Percentiles rank a stretch among this genome's conserved stretches.
phyloP scores from a whole-genome alignment of 2,113 vertebrate genomes.

The Dipodomys ordii region DNA sequence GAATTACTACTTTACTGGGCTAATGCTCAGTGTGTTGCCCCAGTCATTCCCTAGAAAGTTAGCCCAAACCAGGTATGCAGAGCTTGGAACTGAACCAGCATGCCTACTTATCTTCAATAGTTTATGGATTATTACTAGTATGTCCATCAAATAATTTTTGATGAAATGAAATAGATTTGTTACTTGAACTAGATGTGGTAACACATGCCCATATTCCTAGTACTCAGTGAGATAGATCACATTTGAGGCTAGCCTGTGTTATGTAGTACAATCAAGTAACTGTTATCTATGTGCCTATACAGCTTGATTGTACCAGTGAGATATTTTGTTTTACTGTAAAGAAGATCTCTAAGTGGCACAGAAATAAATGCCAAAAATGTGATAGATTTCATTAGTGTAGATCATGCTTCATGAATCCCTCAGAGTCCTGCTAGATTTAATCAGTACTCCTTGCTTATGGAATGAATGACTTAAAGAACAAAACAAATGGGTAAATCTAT shows the following conservation, averaged over 20 bases:
- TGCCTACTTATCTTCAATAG: not conserved
- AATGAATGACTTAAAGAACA: not conserved
- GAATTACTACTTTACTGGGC: not conserved
- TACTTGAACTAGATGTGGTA: not conserved
- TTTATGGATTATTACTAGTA: not conserved
- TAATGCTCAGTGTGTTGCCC: not conserved
- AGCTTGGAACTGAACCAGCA: not conserved
- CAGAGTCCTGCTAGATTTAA: not conserved
- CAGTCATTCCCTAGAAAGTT: not conserved
- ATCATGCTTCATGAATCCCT: not conserved
- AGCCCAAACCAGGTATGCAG: not conserved
- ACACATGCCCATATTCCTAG: not conserved
- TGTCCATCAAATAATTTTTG: not conserved
- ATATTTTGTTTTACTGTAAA: constrained; percentile 2
- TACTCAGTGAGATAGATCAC: not conserved
- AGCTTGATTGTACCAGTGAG: not conserved
- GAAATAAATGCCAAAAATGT: not conserved
- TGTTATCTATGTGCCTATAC: too few relatives aligned
- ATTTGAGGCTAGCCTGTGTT: not conserved
- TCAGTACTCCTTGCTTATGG: not conserved
- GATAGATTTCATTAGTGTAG: not conserved
- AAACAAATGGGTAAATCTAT: not conserved
- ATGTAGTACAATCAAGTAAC: too few relatives aligned
- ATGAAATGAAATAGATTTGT: not conserved
- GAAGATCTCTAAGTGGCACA: not conserved